Base-by-base conservation (phyloP, 2,888 invertebrate genomes). In the Nomada fabriciana region DNA sequence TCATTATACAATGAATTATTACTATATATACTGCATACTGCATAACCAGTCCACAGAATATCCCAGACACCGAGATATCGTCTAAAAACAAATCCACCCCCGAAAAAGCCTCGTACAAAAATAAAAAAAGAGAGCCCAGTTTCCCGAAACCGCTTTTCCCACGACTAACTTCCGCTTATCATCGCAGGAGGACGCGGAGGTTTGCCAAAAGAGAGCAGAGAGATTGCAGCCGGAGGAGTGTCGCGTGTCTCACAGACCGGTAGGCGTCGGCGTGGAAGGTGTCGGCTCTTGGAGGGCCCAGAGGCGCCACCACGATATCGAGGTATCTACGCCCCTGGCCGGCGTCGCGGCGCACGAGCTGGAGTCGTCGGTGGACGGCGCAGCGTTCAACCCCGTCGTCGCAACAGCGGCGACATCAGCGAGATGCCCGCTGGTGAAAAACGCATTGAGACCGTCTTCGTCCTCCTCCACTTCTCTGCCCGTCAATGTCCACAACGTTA, bases 181-280 rank as follows among this genome's bases (percentile, higher is more conserved):
- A 5, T 59, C 76, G 4, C 67, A 87, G 88, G 79, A 81, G 57
- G 83, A 76, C 69, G 52, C 59, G n/a, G 77, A 78, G 25, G 73
- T n/a, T 25, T 36, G 70, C 15, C 65, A 74, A 11, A 82, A 82
- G 63, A 53, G 69, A 18, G 53, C 73, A 15, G 86, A 81, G 50
- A 76, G 83, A 76, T 76, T 60, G 72, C 60, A 71, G 52, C 20
- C 82, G 47, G 82, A 80, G 47, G 87, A 85, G 57, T 69, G 79
- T 50, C 83, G 83, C 61, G 85, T 84, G 69, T 29, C 55, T 29
- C 64, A 29, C 73, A 65, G 61, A 15, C 63, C 82, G 67, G 78
- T 68, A 73, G 78, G 87, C 86, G 90, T 90, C 85, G 89, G 90
- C 88, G 90, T 87, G 86, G 88, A 89, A 87, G 84, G 88, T 80